Evolutionary conservation across 1,140 invertebrate genomes (phyloP), one percentile per base, ranked within the genome.

Genomic region (Melipona quadrifasciata): DNA sequence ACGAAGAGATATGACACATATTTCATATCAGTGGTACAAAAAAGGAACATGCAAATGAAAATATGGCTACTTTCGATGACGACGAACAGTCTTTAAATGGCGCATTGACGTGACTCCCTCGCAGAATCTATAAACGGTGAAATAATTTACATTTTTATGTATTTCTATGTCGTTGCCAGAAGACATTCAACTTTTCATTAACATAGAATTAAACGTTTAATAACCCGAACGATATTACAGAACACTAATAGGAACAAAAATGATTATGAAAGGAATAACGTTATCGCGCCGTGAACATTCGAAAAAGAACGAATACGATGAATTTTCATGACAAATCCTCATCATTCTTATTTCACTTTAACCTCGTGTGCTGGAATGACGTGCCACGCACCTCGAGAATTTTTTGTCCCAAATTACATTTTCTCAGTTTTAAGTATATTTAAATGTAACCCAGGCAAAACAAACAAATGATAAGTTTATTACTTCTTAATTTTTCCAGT

Each of bases 81-180:
- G 39, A 27, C 34, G 31, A 47, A 8, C 24, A 76, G 8, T 17
- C 39, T 51, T 64, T 67, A 78, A 51, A 31, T 51, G 61, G 24
- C 61, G 76, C 47, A 24, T 21, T 67, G n/a, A n/a, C 76, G 61
- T 78, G 61, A 78, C 58, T 78, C 61, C 1, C 5, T 21, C n/a
- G 39, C 39, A 67, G n/a, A 19, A 67, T 3, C n/a, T 53, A 3
- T 51, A 4, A 78, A 51, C 24, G 47, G 5, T 51, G 19, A 24
- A 47, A 51, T 53, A 67, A 78, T 78, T 53, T 31, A 65, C n/a
- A 24, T 78, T 78, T 67, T 12, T 21, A 78, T 31, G 21, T 19
- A n/a, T n/a, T n/a, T n/a, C n/a, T n/a, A n/a, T n/a, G 2, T 55
- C 51, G 11, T 31, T 24, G 27, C 12, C 17, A 8, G 10, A 31